Conservation (phyloP, 1,140 invertebrate species). For the Drosophila nigromelanica region DNA sequence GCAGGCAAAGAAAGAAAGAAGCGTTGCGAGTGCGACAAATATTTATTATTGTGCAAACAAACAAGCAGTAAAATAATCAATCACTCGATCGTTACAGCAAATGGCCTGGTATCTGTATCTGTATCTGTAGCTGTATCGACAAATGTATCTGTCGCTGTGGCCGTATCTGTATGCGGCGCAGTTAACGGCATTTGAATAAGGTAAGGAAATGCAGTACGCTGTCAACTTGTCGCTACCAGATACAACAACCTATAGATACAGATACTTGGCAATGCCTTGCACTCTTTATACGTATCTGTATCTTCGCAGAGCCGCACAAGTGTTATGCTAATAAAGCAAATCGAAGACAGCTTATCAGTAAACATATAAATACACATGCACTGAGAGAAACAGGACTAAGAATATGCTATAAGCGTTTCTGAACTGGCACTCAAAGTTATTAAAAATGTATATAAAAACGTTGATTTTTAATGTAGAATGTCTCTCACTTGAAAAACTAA, state of each 20-base stretch:
- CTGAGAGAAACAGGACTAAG: slow-evolving; percentile 14
- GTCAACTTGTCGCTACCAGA: slow-evolving; percentile 35
- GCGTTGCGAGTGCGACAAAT: slow-evolving; percentile 56
- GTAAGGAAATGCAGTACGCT: slow-evolving; percentile 63
- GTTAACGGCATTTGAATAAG: slow-evolving; percentile 81
- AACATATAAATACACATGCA: slow-evolving; percentile 40
- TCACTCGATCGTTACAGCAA: slow-evolving; percentile 80
- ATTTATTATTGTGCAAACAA: slow-evolving; percentile 76
- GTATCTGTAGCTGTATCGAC: slow-evolving; percentile 28
- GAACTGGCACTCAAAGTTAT: too few species aligned
- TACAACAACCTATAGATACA: neutral
- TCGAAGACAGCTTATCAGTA: slow-evolving; percentile 62
- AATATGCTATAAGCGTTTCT: too few species aligned
- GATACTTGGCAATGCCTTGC: slow-evolving; percentile 31
- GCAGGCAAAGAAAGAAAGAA: slow-evolving; percentile 30
- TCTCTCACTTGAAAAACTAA: too few species aligned
- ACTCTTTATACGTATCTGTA: slow-evolving; percentile 43
- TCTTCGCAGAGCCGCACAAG: slow-evolving; percentile 56
- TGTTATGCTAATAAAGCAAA: slow-evolving; percentile 82
- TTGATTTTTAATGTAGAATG: too few species aligned
- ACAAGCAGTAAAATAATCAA: slow-evolving; percentile 69
- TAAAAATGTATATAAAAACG: too few species aligned
- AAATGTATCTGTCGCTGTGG: slow-evolving; percentile 7
- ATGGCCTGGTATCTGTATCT: slow-evolving; percentile 61
- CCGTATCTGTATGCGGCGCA: slow-evolving; percentile 28